Evolutionary conservation across 2,797 vertebrate species (phyloP).

Genomic region (Melanotaenia trifasciata): DNA sequence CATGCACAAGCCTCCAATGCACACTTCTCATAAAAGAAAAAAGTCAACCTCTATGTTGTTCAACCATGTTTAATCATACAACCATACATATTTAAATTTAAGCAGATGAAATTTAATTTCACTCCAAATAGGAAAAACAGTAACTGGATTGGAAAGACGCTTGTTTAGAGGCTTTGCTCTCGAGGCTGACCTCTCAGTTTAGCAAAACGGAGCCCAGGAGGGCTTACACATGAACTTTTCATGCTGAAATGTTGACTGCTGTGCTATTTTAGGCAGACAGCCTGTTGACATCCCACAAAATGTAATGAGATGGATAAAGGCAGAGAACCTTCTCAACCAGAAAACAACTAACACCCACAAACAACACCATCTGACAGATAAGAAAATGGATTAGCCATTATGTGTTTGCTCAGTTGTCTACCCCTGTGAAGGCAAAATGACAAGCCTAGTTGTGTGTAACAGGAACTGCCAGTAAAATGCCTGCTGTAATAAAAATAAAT

Average conservation of each 20-base stretch:
- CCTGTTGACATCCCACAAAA: slow-evolving; percentile 66
- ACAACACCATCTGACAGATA: slow-evolving; percentile 63
- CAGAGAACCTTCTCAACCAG: slow-evolving; percentile 49
- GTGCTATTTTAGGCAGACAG: slow-evolving; percentile 67
- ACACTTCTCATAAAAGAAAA: slow-evolving; percentile 40
- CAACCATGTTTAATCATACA: slow-evolving; percentile 35
- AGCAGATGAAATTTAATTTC: slow-evolving; percentile 59
- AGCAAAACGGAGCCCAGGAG: slow-evolving; percentile 33
- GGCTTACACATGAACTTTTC: slow-evolving; percentile 60
- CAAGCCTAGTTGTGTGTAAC: slow-evolving; percentile 24
- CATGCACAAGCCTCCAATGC: slow-evolving; percentile 45
- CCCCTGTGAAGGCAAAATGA: slow-evolving; percentile 47
- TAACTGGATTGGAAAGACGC: slow-evolving; percentile 55
- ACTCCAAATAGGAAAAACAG: slow-evolving; percentile 39
- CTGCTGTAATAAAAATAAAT: not conserved
- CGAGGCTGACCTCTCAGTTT: slow-evolving; percentile 63
- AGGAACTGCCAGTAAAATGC: slow-evolving; percentile 25
- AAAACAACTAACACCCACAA: slow-evolving; percentile 41
- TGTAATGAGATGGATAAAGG: slow-evolving; percentile 50
- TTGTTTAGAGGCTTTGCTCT: slow-evolving; percentile 53
- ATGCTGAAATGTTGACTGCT: slow-evolving; percentile 59
- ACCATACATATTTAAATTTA: slow-evolving; percentile 43
- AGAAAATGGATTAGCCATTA: slow-evolving; percentile 64
- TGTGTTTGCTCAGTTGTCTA: slow-evolving; percentile 58
- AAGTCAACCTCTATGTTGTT: slow-evolving; percentile 18